Evolutionary conservation across 2,113 vertebrate species (phyloP).

Genomic region (Athene cunicularia): DNA sequence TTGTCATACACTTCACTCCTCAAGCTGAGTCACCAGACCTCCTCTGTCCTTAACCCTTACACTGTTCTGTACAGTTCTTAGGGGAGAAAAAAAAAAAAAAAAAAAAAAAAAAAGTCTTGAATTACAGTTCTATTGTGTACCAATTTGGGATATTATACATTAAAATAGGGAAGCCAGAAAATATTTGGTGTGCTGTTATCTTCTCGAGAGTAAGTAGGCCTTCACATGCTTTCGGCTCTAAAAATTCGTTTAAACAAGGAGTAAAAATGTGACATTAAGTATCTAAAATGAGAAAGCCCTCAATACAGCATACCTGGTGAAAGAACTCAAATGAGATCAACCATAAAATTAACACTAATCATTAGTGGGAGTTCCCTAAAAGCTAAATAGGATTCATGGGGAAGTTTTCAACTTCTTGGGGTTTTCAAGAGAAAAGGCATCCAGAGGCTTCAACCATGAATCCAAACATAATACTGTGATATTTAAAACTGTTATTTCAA

Average conservation of each 20-base stretch:
- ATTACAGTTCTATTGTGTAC: neutral
- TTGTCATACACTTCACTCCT: neutral
- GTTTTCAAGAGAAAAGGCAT: neutral
- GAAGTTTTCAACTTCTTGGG: neutral
- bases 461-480: neutral
- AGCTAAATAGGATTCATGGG: neutral
- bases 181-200: neutral
- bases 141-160: neutral
- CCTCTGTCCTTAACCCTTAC: neutral
- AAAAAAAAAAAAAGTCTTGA: neutral
- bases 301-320: neutral
- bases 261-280: neutral
- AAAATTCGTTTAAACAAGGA: neutral
- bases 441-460: neutral
- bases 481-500: neutral
- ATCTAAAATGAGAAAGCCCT: neutral
- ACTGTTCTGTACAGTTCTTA: neutral
- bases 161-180: neutral
- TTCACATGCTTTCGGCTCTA: neutral
- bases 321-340: neutral
- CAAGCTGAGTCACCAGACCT: neutral
- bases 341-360: neutral
- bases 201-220: neutral
- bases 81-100: neutral
- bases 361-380: neutral